Evolutionary conservation across 2,888 invertebrate genomes (phyloP).

Genomic region (Apamea anceps): DNA sequence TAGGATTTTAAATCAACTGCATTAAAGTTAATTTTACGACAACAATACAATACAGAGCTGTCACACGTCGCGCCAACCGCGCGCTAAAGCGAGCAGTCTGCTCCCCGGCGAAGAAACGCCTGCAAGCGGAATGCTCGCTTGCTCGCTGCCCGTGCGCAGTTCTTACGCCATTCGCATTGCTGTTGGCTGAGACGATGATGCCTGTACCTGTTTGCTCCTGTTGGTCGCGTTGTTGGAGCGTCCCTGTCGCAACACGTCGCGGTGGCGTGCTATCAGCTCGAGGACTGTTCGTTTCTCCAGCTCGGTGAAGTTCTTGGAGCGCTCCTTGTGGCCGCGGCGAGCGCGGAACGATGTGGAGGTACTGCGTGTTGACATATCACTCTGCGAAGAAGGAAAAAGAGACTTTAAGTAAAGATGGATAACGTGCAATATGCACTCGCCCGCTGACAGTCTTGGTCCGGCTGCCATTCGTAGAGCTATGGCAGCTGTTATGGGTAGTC

Average conservation of each 20-base stretch:
- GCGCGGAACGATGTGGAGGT: conserved; percentile 82
- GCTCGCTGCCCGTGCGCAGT: no score
- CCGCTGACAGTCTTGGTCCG: no score
- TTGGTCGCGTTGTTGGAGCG: conserved; percentile 90
- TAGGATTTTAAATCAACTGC: no score
- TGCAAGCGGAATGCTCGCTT: no score
- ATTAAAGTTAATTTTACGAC: no score
- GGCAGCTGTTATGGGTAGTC: no score
- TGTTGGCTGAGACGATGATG: background rate
- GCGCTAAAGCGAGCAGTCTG: no score
- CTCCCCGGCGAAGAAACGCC: no score
- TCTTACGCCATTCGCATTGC: background rate
- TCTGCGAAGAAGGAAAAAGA: conserved; percentile 69
- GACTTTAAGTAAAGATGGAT: background rate
- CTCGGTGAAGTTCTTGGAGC: conserved; percentile 89
- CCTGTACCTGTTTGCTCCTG: conserved; percentile 85
- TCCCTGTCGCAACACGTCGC: conserved; percentile 89
- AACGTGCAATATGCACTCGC: background rate
- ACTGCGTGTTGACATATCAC: conserved; percentile 88
- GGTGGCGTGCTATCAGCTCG: conserved; percentile 87
- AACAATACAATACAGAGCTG: no score
- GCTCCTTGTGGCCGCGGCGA: conserved; percentile 89
- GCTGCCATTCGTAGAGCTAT: no score
- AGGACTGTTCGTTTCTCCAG: conserved; percentile 88
- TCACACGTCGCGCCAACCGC: no score